Percentiles rank a stretch among this genome's conserved stretches.
phyloP scores from a whole-genome alignment of 2,797 vertebrate genomes.

The Pantherophis alleghaniensis region DNA sequence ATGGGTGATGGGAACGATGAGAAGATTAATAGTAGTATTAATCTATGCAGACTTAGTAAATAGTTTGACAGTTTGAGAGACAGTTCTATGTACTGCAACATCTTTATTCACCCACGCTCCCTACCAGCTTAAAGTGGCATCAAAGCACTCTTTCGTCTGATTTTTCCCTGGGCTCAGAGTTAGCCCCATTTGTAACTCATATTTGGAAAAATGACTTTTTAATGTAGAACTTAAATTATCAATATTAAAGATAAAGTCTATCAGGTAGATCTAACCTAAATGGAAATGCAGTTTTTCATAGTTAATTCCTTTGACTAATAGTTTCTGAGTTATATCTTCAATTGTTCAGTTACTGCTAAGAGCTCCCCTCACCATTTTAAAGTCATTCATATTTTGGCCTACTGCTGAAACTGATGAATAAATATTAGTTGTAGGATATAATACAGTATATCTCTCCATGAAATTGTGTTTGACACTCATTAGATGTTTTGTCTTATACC shows the following conservation, averaged over 20 bases:
- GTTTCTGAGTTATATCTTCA: not conserved
- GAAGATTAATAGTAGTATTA: too few species aligned
- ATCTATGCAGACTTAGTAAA: too few species aligned
- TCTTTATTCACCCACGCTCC: not conserved
- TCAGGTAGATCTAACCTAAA: not conserved
- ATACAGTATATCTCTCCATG: slow-evolving; percentile 40
- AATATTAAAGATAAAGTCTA: not conserved
- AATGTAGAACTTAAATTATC: not conserved
- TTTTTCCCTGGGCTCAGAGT: not conserved
- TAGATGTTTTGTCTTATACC: slow-evolving; percentile 35
- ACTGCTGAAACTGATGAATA: slow-evolving; percentile 55
- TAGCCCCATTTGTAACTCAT: not conserved
- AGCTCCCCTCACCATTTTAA: not conserved
- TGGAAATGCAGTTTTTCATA: not conserved
- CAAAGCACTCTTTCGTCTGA: not conserved
- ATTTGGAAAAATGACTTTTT: not conserved
- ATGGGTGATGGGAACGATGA: too few species aligned
- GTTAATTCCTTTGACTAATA: not conserved
- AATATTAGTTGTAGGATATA: slow-evolving; percentile 16
- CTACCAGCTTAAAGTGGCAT: not conserved
- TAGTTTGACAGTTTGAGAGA: too few species aligned
- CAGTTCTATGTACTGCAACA: not conserved
- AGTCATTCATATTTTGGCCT: slow-evolving; percentile 66
- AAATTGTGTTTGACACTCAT: slow-evolving; percentile 28
- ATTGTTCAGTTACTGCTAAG: slow-evolving; percentile 16